phyloP scores from a whole-genome alignment of 2,888 invertebrate genomes.

The Hedya salicella region DNA sequence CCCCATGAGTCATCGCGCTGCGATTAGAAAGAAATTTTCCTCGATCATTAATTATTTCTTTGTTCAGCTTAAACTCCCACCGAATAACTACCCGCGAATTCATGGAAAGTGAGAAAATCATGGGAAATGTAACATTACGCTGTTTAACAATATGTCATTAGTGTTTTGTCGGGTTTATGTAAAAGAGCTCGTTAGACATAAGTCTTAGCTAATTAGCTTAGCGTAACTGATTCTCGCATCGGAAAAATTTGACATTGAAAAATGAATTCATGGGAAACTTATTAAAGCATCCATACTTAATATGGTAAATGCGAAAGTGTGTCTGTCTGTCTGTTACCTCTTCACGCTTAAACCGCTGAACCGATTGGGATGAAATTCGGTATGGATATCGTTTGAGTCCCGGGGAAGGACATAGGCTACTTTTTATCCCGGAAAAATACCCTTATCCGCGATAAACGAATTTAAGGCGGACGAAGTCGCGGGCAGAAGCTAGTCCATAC shows the following conservation, averaged over 20 bases:
- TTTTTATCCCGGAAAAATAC: no score
- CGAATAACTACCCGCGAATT: no score
- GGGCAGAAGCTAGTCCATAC: no score
- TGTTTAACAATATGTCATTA: conserved; percentile 40
- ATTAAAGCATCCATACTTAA: not conserved
- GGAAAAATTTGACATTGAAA: conserved; percentile 5
- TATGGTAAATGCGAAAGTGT: no score
- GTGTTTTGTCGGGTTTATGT: conserved; percentile 34
- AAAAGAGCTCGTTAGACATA: conserved; percentile 32
- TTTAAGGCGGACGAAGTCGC: no score
- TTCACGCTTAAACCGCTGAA: no score
- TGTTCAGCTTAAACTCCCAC: conserved; percentile 34
- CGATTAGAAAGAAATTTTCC: conserved; percentile 43
- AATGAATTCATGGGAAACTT: not conserved
- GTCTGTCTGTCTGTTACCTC: no score
- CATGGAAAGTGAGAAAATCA: conserved; percentile 48
- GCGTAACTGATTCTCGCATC: conserved; percentile 5
- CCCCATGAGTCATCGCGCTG: not conserved
- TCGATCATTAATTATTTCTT: conserved; percentile 47
- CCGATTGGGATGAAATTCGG: no score
- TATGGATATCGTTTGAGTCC: no score
- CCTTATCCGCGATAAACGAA: no score
- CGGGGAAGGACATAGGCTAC: no score
- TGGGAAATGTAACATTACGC: conserved; percentile 47
- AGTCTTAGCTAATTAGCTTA: conserved; percentile 38